Evolutionary conservation across 2,113 vertebrate genomes (phyloP).

Genomic region (Muntiacus muntjak): DNA sequence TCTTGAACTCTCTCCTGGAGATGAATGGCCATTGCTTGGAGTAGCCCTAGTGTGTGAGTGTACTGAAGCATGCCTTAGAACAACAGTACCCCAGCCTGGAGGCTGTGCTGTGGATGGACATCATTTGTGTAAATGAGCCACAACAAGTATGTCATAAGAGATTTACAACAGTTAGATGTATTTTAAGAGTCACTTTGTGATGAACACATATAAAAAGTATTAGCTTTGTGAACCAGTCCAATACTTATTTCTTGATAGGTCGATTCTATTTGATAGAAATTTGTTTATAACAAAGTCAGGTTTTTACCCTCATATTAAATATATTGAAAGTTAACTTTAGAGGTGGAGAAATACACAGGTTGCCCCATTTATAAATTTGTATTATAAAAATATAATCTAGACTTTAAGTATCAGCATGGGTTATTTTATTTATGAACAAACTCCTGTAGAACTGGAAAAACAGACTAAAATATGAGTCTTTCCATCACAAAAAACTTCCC

Average conservation of each 20-base stretch:
- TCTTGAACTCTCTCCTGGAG: conserved; percentile 54
- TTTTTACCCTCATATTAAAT: not conserved
- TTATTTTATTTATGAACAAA: not conserved
- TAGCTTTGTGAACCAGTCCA: not conserved
- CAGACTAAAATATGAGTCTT: not conserved
- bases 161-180: not conserved
- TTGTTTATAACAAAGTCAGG: not conserved
- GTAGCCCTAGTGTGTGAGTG: not conserved
- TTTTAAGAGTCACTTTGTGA: conserved; percentile 4
- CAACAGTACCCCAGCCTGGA: not conserved
- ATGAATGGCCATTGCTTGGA: conserved; percentile 65
- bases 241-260: not conserved
- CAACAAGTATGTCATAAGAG: not conserved
- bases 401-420: not conserved
- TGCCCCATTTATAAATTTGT: not conserved
- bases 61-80: conserved; percentile 6
- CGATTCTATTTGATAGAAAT: not conserved
- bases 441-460: not conserved
- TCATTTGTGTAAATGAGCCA: conserved; percentile 46
- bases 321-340: not conserved
- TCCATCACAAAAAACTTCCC: not conserved
- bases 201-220: not conserved
- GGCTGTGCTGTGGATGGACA: not conserved
- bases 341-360: not conserved
- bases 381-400: not conserved